These are phyloP conservation scores for Craseonycteris thonglongyai DNA, from an alignment of 2,113 vertebrate species.

Conservation along the genomic window DNA sequence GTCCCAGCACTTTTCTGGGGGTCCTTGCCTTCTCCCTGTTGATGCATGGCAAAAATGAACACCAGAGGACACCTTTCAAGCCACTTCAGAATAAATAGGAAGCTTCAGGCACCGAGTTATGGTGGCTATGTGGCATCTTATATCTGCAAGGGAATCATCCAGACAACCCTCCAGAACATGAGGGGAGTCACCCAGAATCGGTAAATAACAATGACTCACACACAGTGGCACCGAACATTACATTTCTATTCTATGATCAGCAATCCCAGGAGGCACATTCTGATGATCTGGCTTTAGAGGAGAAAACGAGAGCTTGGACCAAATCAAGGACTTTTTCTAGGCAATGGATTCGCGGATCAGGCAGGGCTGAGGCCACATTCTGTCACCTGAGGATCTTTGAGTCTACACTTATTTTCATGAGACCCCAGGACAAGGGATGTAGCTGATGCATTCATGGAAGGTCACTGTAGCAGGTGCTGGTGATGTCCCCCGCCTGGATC, in stretches of 20 bases:
- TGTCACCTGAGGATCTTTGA: not conserved
- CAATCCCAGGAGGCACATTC: no score
- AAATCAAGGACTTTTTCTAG: not conserved
- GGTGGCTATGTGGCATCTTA: not conserved
- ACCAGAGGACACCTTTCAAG: not conserved
- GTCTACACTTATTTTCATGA: accelerated
- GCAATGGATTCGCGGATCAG: not conserved
- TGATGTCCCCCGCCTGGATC: not conserved
- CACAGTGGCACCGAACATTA: not conserved
- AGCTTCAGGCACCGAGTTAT: not conserved
- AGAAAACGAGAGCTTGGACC: not conserved
- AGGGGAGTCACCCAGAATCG: not conserved
- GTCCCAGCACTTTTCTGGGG: accelerated
- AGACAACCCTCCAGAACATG: not conserved
- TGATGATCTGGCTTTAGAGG: not conserved
- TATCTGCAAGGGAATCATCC: not conserved
- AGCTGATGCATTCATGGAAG: not conserved
- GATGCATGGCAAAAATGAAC: not conserved
- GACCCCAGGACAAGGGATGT: not conserved
- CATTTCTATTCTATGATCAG: not conserved
- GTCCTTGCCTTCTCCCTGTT: not conserved
- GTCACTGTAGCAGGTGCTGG: not conserved
- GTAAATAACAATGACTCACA: not conserved
- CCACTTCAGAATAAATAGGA: not conserved
- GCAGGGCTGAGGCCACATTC: accelerated